Evolutionary conservation across 1,140 invertebrate genomes (phyloP), one percentile per base, ranked within the genome.

Genomic region (Euglossa dilemma): DNA sequence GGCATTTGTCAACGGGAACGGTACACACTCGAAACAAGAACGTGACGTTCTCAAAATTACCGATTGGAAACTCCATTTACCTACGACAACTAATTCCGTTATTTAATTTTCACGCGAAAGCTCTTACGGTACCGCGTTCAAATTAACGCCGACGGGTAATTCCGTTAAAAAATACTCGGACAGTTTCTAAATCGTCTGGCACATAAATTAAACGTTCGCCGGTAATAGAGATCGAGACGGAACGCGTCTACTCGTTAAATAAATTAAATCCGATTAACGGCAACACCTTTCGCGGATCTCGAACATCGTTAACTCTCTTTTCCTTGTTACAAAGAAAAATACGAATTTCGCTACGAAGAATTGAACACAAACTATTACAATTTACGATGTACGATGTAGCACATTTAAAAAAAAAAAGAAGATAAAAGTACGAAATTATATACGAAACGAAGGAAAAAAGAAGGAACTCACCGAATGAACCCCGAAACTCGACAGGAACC

Each of bases 1-100:
- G 0, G 20, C 23, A 56, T 77, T 77, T 77, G 20, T 67, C 63
- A 54, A 43, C 28, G 18, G 18, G 45, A 20, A 45, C 25, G 63
- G 50, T 36, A 25, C 23, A 45, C 14, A 16, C 28, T 66, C 23
- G 50, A 45, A 45, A 66, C 50, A 45, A 56, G 9, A 36, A 54
- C 63, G 28, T 50, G 63, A 70, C 52, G n/a, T 56, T 28, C n/a
- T 52, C n/a, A 36, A 79, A 79, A 59, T 50, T 59, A 59, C 25
- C n/a, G 54, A 70, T 50, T 36, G 66, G 16, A 50, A 70, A 50
- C 23, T 70, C n/a, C 66, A n/a, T 52, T 66, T 56, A 36, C 9
- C n/a, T 25, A 61, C 28, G 16, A 54, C 25, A 20, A 59, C 7
- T 16, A 70, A 59, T 25, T 59, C 70, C 5, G 23, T 28, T 23